These are phyloP conservation scores for Theocolax elegans DNA, from an alignment of 1,140 invertebrate species.

Conservation along the genomic window DNA sequence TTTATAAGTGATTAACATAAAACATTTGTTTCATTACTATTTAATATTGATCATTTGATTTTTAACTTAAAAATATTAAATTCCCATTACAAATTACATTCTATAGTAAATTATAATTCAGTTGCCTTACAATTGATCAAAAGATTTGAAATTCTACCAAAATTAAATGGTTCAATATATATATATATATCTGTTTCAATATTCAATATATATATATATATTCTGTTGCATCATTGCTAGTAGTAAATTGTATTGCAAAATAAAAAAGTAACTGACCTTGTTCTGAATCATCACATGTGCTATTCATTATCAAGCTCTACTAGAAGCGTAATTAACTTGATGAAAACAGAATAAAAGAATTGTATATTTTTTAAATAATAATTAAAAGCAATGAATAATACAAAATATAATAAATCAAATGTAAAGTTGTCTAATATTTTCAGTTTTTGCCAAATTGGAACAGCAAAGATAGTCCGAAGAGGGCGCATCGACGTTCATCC, in stretches of 20 bases:
- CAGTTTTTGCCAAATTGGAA: conserved; percentile 56
- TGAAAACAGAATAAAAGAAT: too few species aligned
- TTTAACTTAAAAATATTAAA: neutral
- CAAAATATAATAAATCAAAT: neutral
- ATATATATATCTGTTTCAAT: too few species aligned
- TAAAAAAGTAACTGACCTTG: conserved; percentile 10
- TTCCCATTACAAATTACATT: too few species aligned
- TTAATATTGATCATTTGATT: neutral
- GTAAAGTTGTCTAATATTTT: conserved; percentile 10
- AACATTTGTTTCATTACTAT: neutral
- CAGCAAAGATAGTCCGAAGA: conserved; percentile 53
- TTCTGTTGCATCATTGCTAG: conserved; percentile 32
- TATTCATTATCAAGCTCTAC: too few species aligned
- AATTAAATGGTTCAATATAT: too few species aligned
- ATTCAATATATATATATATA: too few species aligned
- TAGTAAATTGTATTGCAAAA: too few species aligned
- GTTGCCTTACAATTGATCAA: too few species aligned
- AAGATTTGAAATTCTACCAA: too few species aligned
- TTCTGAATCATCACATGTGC: neutral
- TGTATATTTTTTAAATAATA: too few species aligned
- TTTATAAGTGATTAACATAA: neutral
- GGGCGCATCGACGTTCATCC: conserved; percentile 54
- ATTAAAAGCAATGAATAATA: conserved; percentile 10
- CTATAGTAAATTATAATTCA: too few species aligned
- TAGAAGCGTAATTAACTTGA: too few species aligned